Percentiles rank a stretch among this genome's conserved stretches.
phyloP scores from a whole-genome alignment of 2,113 vertebrate genomes.

The Hyperoodon ampullatus region DNA sequence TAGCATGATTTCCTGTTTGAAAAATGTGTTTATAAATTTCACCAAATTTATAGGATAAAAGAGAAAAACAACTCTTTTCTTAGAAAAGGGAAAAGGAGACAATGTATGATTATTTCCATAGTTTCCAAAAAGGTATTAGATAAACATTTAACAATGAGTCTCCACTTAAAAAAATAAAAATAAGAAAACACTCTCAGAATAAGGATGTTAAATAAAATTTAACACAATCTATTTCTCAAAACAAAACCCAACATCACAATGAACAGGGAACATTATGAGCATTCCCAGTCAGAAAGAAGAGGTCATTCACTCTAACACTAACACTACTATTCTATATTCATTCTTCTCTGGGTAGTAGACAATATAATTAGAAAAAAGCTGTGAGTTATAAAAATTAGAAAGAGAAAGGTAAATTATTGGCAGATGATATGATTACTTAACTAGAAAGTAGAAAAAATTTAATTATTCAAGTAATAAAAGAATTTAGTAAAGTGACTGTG shows the following conservation, averaged over 20 bases:
- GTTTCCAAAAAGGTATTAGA: not conserved
- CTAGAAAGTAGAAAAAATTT: not conserved
- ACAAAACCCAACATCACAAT: not conserved
- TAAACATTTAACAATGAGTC: not conserved
- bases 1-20: not conserved
- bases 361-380: not conserved
- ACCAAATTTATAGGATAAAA: constrained; percentile 19
- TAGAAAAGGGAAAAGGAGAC: not conserved
- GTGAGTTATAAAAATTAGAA: not conserved
- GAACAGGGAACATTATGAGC: not conserved
- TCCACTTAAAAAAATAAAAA: not conserved
- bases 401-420: not conserved
- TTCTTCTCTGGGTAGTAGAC: not conserved
- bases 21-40: not conserved
- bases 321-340: not conserved
- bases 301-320: not conserved
- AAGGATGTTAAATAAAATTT: not conserved
- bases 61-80: constrained; percentile 23
- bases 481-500: not conserved
- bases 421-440: not conserved
- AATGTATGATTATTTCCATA: not conserved
- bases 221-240: not conserved
- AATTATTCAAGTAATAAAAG: not conserved
- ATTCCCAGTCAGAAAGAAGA: not conserved
- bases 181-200: constrained; percentile 31